Percentiles rank a stretch among this genome's conserved stretches.
These are phyloP conservation scores for Drosophila pseudotalamancana DNA, from an alignment of 2,888 invertebrate genomes.

Conservation along the genomic window DNA sequence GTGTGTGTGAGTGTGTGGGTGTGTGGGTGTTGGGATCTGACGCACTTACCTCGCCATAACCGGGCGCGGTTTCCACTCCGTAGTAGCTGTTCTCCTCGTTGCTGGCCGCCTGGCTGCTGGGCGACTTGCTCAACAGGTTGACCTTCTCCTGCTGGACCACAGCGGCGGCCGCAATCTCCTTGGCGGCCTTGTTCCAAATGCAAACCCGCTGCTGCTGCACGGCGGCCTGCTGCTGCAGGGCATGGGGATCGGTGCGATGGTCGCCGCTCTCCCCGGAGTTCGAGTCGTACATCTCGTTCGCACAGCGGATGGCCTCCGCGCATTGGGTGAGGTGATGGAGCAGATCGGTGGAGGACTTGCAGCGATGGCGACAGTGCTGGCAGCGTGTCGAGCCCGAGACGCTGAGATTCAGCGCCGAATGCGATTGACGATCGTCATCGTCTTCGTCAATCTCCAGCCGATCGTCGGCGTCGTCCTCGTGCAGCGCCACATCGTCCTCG, in stretches of 20 bases:
- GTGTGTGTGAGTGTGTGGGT: not conserved
- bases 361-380: constrained; percentile 93
- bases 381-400: constrained; percentile 90
- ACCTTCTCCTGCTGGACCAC: constrained; percentile 52
- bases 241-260: constrained; percentile 64
- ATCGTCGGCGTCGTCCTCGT: constrained; percentile 78
- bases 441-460: constrained; percentile 81
- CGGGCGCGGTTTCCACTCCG: constrained; percentile 85
- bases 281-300: constrained; percentile 83
- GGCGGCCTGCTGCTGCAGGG: constrained; percentile 83
- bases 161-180: constrained; percentile 65
- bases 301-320: constrained; percentile 85
- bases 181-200: constrained; percentile 90
- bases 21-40: not conserved
- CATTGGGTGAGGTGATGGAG: constrained; percentile 91
- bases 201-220: constrained; percentile 90
- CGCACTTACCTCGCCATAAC: constrained; percentile 85
- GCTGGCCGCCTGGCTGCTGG: constrained; percentile 53
- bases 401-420: constrained; percentile 84
- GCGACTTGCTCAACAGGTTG: constrained; percentile 47
- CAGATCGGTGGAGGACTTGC: constrained; percentile 93
- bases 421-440: constrained; percentile 82
- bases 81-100: constrained; percentile 84
- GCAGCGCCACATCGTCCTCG: constrained; percentile 72
- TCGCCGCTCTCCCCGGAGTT: constrained; percentile 82